Base-by-base conservation (phyloP, 2,113 vertebrate species). In the Notiomystis cincta region DNA sequence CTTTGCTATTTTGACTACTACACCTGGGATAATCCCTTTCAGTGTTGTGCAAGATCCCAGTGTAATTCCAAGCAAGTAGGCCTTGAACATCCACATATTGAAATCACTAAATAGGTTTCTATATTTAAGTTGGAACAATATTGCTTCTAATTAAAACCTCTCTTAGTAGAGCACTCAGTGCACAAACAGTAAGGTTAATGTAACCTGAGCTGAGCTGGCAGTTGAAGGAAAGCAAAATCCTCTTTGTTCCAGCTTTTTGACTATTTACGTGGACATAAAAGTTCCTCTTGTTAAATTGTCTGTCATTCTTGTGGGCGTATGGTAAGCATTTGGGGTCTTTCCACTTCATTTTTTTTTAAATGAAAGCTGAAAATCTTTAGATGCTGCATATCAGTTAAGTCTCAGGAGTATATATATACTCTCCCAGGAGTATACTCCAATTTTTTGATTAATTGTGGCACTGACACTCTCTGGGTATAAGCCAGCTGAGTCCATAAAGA, bases 51-150 rank as follows among this genome's bases (percentile, higher is more conserved):
- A 89, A 69, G 64, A 87, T 90, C 86, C 66, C 87, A 67, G 60
- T 73, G 58, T 80, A 92, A 91, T 95, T 92, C 91, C 84, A 70
- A 82, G 83, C 54, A 96, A 87, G 87, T 87, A 95, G 91, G 45
- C n/a, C 84, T 93, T 80, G 78, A 79, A 82, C 54, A 78, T 90
- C 58, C 58, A 66, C 71, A 31, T 87, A 67, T 38, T 90, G 83
- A 91, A 87, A 93, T 75, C 62, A 56, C 80, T 96, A 89, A 94
- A 89, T 95, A 95, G 76, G 76, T 95, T 97, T 96, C 90, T 96
- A 89, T 95, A 94, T 94, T 93, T 96, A 97, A 94, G 77, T 93
- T 94, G 65, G 60, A 95, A 89, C 86, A 94, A 71, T 94, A 90
- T 79, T 96, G 72, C 22, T 86, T 82, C 87, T 95, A 96, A 96